Evolutionary conservation across 2,888 invertebrate species (phyloP).

Genomic region (Theodoxus fluviatilis): DNA sequence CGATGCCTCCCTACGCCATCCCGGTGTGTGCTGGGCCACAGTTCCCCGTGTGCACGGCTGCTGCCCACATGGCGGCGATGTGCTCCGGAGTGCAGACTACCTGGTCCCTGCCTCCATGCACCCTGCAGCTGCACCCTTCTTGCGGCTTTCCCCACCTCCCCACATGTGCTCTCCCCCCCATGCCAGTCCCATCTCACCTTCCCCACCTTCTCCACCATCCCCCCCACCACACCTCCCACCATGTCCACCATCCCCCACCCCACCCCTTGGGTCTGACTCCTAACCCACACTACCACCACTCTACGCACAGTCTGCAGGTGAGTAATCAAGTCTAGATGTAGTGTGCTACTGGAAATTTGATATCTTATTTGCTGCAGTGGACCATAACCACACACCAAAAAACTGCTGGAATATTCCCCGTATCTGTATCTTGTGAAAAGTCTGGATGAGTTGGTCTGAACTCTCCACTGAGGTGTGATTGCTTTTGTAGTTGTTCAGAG

Average conservation of each 20-base stretch:
- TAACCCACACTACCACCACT: too few relatives aligned
- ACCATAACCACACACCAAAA: too few relatives aligned
- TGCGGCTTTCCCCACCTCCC: conserved; percentile 61
- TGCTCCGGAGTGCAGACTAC: conserved; percentile 53
- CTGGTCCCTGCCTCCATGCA: conserved; percentile 60
- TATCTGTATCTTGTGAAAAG: too few relatives aligned
- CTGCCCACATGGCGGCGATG: conserved; percentile 54
- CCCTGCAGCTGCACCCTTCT: conserved; percentile 52
- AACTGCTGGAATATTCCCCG: too few relatives aligned
- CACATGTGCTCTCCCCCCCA: conserved; percentile 52
- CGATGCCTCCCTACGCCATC: conserved; percentile 57
- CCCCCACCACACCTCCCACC: conserved; percentile 38
- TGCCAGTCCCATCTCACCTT: conserved; percentile 40
- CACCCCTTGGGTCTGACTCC: too few relatives aligned
- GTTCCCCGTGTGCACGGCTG: conserved; percentile 54
- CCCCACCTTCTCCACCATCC: conserved; percentile 40
- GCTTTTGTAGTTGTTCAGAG: too few relatives aligned
- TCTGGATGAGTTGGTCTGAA: too few relatives aligned
- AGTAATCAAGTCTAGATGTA: too few relatives aligned
- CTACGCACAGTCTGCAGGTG: too few relatives aligned
- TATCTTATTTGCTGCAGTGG: too few relatives aligned
- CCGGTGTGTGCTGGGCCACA: conserved; percentile 59
- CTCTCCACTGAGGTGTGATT: too few relatives aligned
- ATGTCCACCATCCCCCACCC: conserved; percentile 37
- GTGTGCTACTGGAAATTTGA: too few relatives aligned